Base-by-base conservation (phyloP, 1,140 invertebrate genomes). In the Drosophila trapezifrons region DNA sequence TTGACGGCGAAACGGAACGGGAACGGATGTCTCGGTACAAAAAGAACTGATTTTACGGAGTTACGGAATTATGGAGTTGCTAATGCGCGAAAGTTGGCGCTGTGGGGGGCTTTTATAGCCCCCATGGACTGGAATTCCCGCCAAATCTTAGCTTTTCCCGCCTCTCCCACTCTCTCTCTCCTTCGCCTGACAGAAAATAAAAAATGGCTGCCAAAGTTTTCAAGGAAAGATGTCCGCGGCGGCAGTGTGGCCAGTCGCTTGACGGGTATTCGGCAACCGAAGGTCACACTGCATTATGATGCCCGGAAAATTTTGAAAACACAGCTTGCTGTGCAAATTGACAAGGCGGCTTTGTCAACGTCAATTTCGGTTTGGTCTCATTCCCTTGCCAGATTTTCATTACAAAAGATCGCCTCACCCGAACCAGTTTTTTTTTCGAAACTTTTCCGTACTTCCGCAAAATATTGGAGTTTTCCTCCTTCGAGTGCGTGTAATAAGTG, bases 61-160 rank as follows among this genome's bases (percentile, higher is more conserved):
- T 32, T 32, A 32, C 29, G 29, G 29, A 32, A 9, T 32, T 32
- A 32, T 17, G 22, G 15, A 22, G 22, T 9, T 20, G 43, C 43
- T 47, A 58, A 2, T 71, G 65, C 27, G 22, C 25, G 22, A 15
- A 0, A 13, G 10, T 2, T 10, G 13, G 17, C 17, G 7, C 2
- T 12, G 0, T 10, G 1, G 4, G 6, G 17, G 12, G 12, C 2
- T 7, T 71, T 25, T 71, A 71, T 71, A 47, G 22, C 4, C 13
- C 13, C 25, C 1, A 1, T 22, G 9, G 32, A 54, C 40, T 70
- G 66, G 64, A 70, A 56, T 46, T 70, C 66, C 17, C 67, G 67
- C 67, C 64, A 47, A 46, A 8, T 70, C 22, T 2, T 1, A 9
- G 40, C 67, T 46, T 38, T 63, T 37, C 8, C 10, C 38, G 37